Conservation (phyloP, 2,797 vertebrate genomes). For the Tenualosa ilisha region DNA sequence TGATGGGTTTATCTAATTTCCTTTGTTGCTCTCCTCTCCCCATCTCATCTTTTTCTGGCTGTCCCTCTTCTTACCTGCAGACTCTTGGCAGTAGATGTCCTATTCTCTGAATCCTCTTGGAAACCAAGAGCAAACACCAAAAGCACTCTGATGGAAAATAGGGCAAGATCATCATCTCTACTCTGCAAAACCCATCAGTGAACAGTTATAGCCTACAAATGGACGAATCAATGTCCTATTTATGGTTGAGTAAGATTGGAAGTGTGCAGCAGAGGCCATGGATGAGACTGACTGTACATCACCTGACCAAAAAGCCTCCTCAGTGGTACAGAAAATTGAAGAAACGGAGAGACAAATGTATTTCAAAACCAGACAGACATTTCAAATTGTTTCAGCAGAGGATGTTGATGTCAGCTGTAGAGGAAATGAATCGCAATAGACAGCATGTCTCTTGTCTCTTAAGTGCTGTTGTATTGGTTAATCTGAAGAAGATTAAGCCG, state of each 20-base stretch:
- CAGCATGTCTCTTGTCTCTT: too few relatives aligned
- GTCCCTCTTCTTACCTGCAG: conserved; percentile 28
- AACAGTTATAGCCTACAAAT: neutral
- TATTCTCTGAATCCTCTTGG: neutral
- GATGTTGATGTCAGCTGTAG: neutral
- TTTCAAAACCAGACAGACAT: neutral
- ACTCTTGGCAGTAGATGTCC: neutral
- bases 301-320: neutral
- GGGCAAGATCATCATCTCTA: neutral
- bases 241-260: neutral
- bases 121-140: neutral
- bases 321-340: neutral
- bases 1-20: neutral
- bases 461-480: neutral
- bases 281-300: neutral
- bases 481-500: neutral
- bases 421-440: neutral
- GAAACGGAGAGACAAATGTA: neutral
- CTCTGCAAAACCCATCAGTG: conserved; percentile 13
- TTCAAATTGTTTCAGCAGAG: neutral
- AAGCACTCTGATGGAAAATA: neutral
- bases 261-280: neutral
- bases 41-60: conserved; percentile 16
- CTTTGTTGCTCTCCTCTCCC: neutral
- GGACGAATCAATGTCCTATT: neutral